A percentile compares a stretch with the other conserved stretches of the same genome.
Conservation (phyloP, 2,113 vertebrate genomes). For the Prinia subflava region DNA sequence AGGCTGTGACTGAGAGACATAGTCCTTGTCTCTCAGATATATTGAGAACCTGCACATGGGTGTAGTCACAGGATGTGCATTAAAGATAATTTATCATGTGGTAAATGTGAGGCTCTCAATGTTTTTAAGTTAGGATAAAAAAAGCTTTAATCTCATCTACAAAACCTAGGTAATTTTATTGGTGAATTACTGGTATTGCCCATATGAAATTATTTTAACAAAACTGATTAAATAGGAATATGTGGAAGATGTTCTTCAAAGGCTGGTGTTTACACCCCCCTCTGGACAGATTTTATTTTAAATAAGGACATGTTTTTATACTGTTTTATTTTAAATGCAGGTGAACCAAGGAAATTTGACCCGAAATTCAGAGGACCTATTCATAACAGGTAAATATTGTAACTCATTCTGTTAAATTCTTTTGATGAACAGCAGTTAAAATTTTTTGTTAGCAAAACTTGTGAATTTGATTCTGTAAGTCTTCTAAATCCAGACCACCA, state of each 20-base stretch:
- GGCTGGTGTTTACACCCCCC: not conserved
- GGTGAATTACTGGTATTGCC: not conserved
- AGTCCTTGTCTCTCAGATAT: not conserved
- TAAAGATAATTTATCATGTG: not conserved
- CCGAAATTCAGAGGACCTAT: conserved; percentile 90
- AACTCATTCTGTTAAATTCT: not conserved
- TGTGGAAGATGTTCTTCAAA: not conserved
- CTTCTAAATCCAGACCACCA: not conserved
- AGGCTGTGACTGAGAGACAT: not conserved
- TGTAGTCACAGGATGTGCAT: not conserved
- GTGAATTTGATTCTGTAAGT: not conserved
- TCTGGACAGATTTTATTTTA: not conserved
- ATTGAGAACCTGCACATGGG: not conserved
- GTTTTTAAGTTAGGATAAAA: not conserved
- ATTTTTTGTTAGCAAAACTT: not conserved
- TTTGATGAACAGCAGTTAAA: not conserved
- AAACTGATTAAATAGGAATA: not conserved
- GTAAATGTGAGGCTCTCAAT: not conserved
- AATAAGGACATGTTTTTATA: conserved; percentile 29
- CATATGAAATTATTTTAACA: not conserved
- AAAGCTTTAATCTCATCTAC: not conserved
- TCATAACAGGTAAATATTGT: conserved; percentile 82
- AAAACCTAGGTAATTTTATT: not conserved
- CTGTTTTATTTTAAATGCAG: conserved; percentile 79
- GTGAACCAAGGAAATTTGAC: conserved; percentile 88